Percentiles rank a stretch among this genome's conserved stretches.
These are phyloP conservation scores for Cabera pusaria DNA, from an alignment of 2,888 invertebrate species.

Conservation along the genomic window DNA sequence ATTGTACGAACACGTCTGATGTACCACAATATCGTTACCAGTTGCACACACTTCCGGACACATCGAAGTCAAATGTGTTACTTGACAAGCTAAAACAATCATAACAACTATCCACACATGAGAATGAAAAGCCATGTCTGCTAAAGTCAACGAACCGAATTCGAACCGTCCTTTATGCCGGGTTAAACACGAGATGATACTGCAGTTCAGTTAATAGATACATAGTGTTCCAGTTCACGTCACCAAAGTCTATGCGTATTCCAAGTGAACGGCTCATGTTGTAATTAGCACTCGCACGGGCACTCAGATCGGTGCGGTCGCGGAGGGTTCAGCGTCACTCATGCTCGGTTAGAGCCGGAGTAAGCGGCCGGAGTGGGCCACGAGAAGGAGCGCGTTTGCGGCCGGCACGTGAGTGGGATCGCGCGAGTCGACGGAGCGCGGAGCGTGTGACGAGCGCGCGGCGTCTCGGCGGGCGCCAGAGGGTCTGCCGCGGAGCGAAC, in stretches of 20 bases:
- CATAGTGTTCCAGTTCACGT: slow-evolving; percentile 52
- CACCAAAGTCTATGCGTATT: slow-evolving; percentile 48
- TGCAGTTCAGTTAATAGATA: slow-evolving; percentile 52
- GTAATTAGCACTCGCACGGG: slow-evolving; percentile 56
- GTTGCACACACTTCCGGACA: slow-evolving; percentile 60
- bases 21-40: slow-evolving; percentile 48
- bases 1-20: slow-evolving; percentile 65
- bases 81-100: slow-evolving; percentile 62
- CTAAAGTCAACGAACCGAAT: slow-evolving; percentile 28
- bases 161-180: slow-evolving; percentile 52
- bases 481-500: slow-evolving; percentile 63
- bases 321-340: slow-evolving; percentile 50
- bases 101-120: slow-evolving; percentile 51
- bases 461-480: slow-evolving; percentile 64
- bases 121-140: slow-evolving; percentile 66
- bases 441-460: slow-evolving; percentile 27
- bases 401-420: slow-evolving; percentile 41
- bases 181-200: slow-evolving; percentile 64
- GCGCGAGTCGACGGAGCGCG: slow-evolving; percentile 28
- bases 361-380: slow-evolving; percentile 28
- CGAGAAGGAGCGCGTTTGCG: slow-evolving; percentile 20
- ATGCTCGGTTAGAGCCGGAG: slow-evolving; percentile 43
- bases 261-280: slow-evolving; percentile 58
- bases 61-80: slow-evolving; percentile 55
- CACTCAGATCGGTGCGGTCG: slow-evolving; percentile 54